Base-by-base conservation (phyloP, 2,113 vertebrate species). In the Daubentonia madagascariensis region DNA sequence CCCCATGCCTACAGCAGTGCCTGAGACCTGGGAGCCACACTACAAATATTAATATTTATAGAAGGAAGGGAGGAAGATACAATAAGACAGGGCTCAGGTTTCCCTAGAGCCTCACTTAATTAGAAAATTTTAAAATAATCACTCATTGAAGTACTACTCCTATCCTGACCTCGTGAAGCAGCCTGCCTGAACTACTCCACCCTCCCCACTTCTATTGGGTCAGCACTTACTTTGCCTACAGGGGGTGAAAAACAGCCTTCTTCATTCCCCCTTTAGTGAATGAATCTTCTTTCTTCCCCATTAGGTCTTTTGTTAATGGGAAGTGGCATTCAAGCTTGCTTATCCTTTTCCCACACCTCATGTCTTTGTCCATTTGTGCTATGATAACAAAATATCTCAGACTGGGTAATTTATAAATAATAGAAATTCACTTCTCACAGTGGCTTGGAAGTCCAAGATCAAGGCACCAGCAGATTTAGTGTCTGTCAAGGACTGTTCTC, bases 181-280 rank as follows among this genome's bases (percentile, higher is more conserved):
- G 2, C 1, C 30, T 9, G 13, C 4, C 30, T 11, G 85, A 23
- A 63, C 14, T 37, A 67, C 18, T 4, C 6, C 6, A 1, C 3
- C 17, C 20, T 59, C 22, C 12, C 13, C 1, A 25, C 1, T 20
- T 61, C 9, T 5, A 8, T 5, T 37, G 10, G 13, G 0, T 11
- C 22, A 68, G 22, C 5, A 28, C 37, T 57, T 59, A 75, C 17
- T 20, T 76, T 63, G 28, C 80, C 16, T 35, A 4, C 13, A 25
- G n/a, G 1, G 4, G 2, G 1, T 3, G 16, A 79, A 92, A 28
- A 48, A 3, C 4, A 12, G 4, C 1, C 23, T 68, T 87, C 22
- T 35, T n/a, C 35, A 8, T 30, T 52, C 18, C 25, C 32, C 1
- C 0, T 2, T 57, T 48, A 30, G 30, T n/a, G 4, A 30, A 11